Evolutionary conservation across 2,888 invertebrate genomes (phyloP).

Genomic region (Mesochorus sp.): DNA sequence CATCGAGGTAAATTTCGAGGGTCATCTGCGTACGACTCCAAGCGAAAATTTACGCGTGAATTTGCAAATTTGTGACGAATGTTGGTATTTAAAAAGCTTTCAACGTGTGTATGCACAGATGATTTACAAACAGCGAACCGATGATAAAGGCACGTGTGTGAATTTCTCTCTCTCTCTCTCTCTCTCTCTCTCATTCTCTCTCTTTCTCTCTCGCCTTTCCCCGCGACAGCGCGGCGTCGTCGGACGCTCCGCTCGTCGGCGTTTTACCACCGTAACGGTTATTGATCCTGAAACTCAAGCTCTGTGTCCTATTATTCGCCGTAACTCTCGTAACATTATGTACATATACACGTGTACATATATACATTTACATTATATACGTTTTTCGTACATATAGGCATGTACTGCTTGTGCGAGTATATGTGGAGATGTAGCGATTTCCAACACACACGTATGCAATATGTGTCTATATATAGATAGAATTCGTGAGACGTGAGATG

Average conservation of each 20-base stretch:
- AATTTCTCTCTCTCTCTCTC: constrained; percentile 29
- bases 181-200: too few relatives aligned
- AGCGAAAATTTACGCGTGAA: neutral
- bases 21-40: too few relatives aligned
- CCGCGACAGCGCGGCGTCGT: constrained; percentile 40
- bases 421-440: neutral
- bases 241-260: constrained; percentile 30
- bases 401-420: too few relatives aligned
- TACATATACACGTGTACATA: neutral
- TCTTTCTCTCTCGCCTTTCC: too few relatives aligned
- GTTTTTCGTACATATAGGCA: neutral
- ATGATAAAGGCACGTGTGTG: constrained; percentile 1
- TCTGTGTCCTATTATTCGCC: constrained; percentile 60
- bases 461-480: neutral
- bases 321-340: constrained; percentile 53
- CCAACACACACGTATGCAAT: neutral
- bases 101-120: neutral
- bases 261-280: constrained; percentile 62
- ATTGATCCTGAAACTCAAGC: constrained; percentile 65
- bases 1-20: neutral
- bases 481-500: neutral
- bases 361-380: too few relatives aligned
- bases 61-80: neutral
- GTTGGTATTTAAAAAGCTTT: neutral
- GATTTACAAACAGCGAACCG: neutral